Base-by-base conservation (phyloP, 2,888 invertebrate species). In the Eugnorisma glareosa region DNA sequence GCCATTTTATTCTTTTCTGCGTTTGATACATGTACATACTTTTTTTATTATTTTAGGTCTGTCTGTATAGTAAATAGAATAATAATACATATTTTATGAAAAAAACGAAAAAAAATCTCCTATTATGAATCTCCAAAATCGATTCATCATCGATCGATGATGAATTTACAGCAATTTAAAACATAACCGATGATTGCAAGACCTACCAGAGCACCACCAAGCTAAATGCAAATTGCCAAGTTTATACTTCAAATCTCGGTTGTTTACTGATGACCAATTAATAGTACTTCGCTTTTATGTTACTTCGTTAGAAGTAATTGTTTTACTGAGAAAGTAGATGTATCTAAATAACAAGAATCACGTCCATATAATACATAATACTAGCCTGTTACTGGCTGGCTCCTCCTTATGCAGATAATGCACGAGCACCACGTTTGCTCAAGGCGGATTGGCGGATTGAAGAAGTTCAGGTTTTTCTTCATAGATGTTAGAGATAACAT, bases 321-420 rank as follows among this genome's bases (percentile, higher is more conserved):
- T 21, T 15, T 35, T 37, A 24, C 40, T 1, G 24, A 1, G 37
- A 73, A 83, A 67, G 43, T 69, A 73, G 18, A 77, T 5, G 28
- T 13, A 63, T 63, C 37, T 57, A 64, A 66, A 59, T 40, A 13
- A 57, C 66, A 63, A 51, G 2, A 37, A 37, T 40, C 72, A 84
- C 74, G 59, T 28, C 18, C 18, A 31, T 59, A 6, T 31, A 15
- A 28, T 59, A 31, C n/a, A 10, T 0, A 54, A n/a, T 54, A 54
- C n/a, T 11, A 54, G 48, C 2, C 48, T 24, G 48, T 48, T 24
- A 21, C 24, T 48, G 48, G 18, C 45, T 43, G 3, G 48, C 7
- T 1, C 0, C 6, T 48, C 24, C 10, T 24, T 24, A 24, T 48
- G 24, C 10, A 48, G 48, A 21, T 21, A 21, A 10, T 21, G 48